These are phyloP conservation scores for Neostethus bicornis DNA, from an alignment of 2,797 vertebrate genomes.

Conservation along the genomic window DNA sequence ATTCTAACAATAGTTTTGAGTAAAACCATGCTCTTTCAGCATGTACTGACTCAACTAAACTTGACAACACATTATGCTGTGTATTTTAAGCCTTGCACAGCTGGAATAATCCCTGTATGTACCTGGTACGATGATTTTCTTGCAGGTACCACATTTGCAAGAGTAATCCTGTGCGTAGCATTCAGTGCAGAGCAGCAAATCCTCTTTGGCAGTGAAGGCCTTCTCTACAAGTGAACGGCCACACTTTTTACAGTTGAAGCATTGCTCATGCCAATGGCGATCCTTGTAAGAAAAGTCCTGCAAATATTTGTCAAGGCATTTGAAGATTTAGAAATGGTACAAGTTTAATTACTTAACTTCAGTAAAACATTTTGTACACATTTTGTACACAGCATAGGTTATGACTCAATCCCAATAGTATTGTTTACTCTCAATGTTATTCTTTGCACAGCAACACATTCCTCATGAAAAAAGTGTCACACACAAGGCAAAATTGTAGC, in stretches of 20 bases:
- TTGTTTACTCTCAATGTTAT: neutral
- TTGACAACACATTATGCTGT: neutral
- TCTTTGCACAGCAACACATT: neutral
- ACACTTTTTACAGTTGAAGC: slow-evolving; percentile 93
- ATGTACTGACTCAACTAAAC: neutral
- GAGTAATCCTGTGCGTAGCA: slow-evolving; percentile 93
- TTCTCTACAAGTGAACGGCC: slow-evolving; percentile 90
- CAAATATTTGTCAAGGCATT: slow-evolving; percentile 36
- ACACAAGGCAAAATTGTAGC: neutral
- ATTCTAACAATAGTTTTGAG: neutral
- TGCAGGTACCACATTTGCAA: slow-evolving; percentile 93
- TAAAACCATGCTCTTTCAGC: neutral
- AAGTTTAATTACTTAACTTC: neutral
- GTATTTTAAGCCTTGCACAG: neutral
- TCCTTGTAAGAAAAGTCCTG: slow-evolving; percentile 96
- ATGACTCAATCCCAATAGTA: neutral
- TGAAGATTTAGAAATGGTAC: neutral
- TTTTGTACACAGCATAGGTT: no score
- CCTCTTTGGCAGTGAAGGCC: slow-evolving; percentile 93
- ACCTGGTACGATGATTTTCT: slow-evolving; percentile 95
- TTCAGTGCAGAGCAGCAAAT: slow-evolving; percentile 90
- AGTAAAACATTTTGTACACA: neutral
- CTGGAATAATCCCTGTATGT: slow-evolving; percentile 22
- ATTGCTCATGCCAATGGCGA: slow-evolving; percentile 92
- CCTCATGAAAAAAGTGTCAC: neutral